Conservation (phyloP, 2,888 invertebrate genomes). For the Pachliopta kotzebuea region DNA sequence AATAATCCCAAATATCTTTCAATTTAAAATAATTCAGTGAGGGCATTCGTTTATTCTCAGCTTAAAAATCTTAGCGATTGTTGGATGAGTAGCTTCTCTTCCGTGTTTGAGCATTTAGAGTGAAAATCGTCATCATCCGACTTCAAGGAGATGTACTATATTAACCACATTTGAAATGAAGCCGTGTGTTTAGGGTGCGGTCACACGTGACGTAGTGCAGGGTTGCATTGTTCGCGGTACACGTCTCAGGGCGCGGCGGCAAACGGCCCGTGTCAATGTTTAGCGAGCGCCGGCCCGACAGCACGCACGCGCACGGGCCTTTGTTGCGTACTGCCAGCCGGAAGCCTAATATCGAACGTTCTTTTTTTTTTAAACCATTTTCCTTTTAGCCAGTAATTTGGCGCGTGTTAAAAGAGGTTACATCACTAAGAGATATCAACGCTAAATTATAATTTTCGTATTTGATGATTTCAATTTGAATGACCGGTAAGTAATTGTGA, state of each 20-base stretch:
- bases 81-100: too few species aligned
- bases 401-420: slow-evolving; percentile 31
- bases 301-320: slow-evolving; percentile 36
- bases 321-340: slow-evolving; percentile 43
- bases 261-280: slow-evolving; percentile 62
- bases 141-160: not conserved
- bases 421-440: slow-evolving; percentile 6
- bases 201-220: slow-evolving; percentile 41
- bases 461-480: slow-evolving; percentile 18
- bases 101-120: too few species aligned
- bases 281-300: slow-evolving; percentile 39
- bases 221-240: slow-evolving; percentile 55
- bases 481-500: slow-evolving; percentile 19
- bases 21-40: too few species aligned
- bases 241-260: slow-evolving; percentile 65
- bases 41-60: too few species aligned
- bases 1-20: too few species aligned
- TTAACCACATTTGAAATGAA: slow-evolving; percentile 12
- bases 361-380: slow-evolving; percentile 1
- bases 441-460: slow-evolving; percentile 1
- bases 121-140: not conserved
- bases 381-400: slow-evolving; percentile 23
- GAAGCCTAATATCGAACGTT: slow-evolving; percentile 20
- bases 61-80: too few species aligned
- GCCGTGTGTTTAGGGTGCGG: slow-evolving; percentile 37